Evolutionary conservation across 2,797 vertebrate genomes (phyloP).

Genomic region (Tenualosa thibaudeaui): DNA sequence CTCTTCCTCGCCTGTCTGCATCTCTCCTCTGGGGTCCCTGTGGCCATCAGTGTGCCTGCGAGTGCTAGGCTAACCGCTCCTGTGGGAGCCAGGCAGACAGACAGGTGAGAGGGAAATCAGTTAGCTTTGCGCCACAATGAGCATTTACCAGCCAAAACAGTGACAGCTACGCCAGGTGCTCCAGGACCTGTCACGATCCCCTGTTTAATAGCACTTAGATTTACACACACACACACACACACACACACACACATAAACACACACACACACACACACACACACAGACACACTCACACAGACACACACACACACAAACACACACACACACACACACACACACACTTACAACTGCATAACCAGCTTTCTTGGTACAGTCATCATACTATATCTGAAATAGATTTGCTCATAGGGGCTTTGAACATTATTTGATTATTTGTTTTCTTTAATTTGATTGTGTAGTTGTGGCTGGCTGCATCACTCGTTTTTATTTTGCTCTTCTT

Average conservation of each 20-base stretch:
- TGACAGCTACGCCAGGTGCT: not conserved
- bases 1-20: not conserved
- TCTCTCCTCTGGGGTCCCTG: not conserved
- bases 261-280: not conserved
- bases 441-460: not conserved
- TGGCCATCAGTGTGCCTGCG: not conserved
- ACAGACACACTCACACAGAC: not conserved
- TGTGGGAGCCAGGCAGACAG: not conserved
- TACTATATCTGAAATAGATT: not conserved
- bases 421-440: not conserved
- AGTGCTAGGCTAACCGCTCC: not conserved
- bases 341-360: not conserved
- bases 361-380: not conserved
- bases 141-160: not conserved
- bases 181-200: not conserved
- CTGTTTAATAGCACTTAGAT: not conserved
- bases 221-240: slow-evolving; percentile 2
- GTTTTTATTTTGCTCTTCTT: not conserved
- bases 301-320: slow-evolving; percentile 12
- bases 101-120: not conserved
- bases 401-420: not conserved
- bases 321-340: not conserved
- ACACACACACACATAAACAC: not conserved
- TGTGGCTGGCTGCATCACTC: not conserved
- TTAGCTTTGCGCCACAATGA: slow-evolving; percentile 18